phyloP scores from a whole-genome alignment of 2,797 vertebrate genomes.

The Bradypodion pumilum region DNA sequence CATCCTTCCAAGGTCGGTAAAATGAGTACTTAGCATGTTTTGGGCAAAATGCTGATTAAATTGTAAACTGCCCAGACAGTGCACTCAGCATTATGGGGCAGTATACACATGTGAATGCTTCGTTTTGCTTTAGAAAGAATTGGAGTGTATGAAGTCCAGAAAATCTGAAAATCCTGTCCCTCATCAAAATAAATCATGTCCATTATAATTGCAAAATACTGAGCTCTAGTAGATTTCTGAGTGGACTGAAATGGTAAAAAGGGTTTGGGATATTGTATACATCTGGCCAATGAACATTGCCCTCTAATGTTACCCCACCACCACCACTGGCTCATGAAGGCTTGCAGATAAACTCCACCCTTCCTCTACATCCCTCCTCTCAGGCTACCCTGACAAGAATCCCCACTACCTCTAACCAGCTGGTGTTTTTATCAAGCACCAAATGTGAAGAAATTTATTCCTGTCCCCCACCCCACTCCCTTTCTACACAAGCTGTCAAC shows the following conservation, averaged over 20 bases:
- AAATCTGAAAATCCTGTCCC: too few species aligned
- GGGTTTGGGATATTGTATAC: neutral
- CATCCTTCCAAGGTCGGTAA: too few species aligned
- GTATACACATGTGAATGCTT: too few species aligned
- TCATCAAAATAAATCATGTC: too few species aligned
- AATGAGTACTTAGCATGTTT: too few species aligned
- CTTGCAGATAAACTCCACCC: neutral
- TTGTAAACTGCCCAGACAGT: too few species aligned
- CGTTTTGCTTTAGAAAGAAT: too few species aligned
- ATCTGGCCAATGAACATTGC: neutral
- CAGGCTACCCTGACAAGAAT: neutral
- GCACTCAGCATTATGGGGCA: too few species aligned
- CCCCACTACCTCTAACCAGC: neutral
- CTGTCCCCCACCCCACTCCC: neutral
- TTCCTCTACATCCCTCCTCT: neutral
- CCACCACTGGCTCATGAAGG: neutral
- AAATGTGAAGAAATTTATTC: neutral
- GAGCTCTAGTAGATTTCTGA: neutral
- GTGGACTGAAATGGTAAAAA: neutral
- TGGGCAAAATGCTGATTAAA: too few species aligned
- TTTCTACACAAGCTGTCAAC: neutral
- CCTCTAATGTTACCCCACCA: neutral
- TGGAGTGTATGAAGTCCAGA: too few species aligned
- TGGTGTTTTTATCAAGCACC: neutral
- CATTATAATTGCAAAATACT: neutral